phyloP scores from a whole-genome alignment of 2,113 vertebrate genomes.

The Macrotis lagotis region DNA sequence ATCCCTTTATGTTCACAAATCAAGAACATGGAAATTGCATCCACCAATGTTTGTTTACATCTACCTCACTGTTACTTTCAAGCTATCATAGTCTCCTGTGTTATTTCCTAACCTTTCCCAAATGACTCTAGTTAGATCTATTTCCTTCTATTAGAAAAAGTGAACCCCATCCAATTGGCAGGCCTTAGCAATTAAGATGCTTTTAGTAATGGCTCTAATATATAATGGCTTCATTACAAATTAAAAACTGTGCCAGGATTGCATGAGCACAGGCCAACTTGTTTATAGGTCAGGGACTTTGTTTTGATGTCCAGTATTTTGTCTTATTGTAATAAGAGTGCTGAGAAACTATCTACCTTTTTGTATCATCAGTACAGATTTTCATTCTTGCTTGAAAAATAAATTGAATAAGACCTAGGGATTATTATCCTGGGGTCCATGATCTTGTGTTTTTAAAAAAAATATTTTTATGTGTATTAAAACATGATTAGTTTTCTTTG shows the following conservation, averaged over 20 bases:
- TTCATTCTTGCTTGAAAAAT: background rate
- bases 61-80: background rate
- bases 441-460: background rate
- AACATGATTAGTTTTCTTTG: background rate
- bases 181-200: constrained; percentile 25
- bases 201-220: background rate
- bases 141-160: constrained; percentile 1
- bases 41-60: background rate
- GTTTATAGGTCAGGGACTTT: background rate
- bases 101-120: background rate
- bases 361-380: background rate
- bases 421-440: background rate
- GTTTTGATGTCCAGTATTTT: background rate
- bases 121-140: constrained; percentile 15
- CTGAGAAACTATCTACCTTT: background rate
- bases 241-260: background rate
- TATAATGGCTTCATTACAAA: background rate
- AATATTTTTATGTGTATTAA: background rate
- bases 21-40: background rate
- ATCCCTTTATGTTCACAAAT: background rate
- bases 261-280: background rate
- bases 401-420: background rate
- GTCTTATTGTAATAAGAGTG: background rate
- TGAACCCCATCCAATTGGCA: constrained; percentile 3
- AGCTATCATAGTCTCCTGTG: background rate